These are phyloP conservation scores for Gastrophryne carolinensis DNA, from an alignment of 2,797 vertebrate species.

Conservation along the genomic window DNA sequence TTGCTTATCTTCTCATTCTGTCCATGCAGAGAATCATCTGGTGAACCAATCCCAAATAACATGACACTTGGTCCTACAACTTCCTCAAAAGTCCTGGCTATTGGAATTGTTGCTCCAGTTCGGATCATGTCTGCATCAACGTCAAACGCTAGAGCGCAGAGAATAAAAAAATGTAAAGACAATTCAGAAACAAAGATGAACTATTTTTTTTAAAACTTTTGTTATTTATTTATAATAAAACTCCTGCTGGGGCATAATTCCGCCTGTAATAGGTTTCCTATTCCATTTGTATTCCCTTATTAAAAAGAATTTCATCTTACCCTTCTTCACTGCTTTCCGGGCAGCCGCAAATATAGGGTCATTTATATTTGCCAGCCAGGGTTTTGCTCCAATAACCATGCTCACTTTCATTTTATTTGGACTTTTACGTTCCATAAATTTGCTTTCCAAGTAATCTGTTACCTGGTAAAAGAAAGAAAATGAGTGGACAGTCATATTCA, in stretches of 20 bases:
- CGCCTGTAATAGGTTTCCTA: too few species aligned
- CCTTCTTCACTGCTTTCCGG: slow-evolving; percentile 78
- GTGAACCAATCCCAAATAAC: slow-evolving; percentile 69
- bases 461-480: slow-evolving; percentile 67
- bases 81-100: slow-evolving; percentile 71
- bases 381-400: slow-evolving; percentile 77
- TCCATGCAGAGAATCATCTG: slow-evolving; percentile 65
- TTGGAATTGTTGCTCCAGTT: slow-evolving; percentile 74
- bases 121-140: slow-evolving; percentile 73
- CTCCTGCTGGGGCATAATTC: too few species aligned
- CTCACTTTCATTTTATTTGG: slow-evolving; percentile 83
- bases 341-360: slow-evolving; percentile 79
- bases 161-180: fast-evolving
- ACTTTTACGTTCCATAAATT: slow-evolving; percentile 83
- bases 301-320: too few species aligned
- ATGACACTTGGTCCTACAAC: slow-evolving; percentile 70
- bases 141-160: slow-evolving; percentile 61
- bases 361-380: slow-evolving; percentile 77
- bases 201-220: too few species aligned
- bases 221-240: too few species aligned
- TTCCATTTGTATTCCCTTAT: neutral
- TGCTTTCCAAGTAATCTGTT: slow-evolving; percentile 74
- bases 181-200: too few species aligned
- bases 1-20: slow-evolving; percentile 76
- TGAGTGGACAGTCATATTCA: too few species aligned